phyloP scores from a whole-genome alignment of 2,888 invertebrate species.

The Ichneumoninae sp. region DNA sequence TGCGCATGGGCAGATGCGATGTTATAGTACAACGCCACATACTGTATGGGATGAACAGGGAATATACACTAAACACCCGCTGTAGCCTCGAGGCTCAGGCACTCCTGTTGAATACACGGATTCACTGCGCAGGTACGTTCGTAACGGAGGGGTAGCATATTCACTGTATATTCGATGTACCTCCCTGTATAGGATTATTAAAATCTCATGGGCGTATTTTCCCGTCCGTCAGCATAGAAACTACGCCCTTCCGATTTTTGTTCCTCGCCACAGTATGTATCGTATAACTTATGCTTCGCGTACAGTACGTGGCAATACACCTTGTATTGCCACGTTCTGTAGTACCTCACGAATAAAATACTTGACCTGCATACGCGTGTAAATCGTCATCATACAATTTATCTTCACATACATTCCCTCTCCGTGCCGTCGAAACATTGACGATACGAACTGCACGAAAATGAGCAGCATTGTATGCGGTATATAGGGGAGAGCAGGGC shows the following conservation, averaged over 20 bases:
- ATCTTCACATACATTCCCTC: background rate
- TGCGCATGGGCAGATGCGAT: conserved; percentile 48
- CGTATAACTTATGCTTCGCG: too few species aligned
- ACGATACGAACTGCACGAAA: background rate
- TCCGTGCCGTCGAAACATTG: background rate
- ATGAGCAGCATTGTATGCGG: too few species aligned
- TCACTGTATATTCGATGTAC: conserved; percentile 13
- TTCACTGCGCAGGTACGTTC: conserved; percentile 44
- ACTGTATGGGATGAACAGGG: conserved; percentile 8
- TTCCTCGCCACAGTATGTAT: background rate
- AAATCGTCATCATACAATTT: background rate
- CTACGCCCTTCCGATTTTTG: background rate
- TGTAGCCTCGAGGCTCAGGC: conserved; percentile 28
- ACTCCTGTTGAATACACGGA: conserved; percentile 55
- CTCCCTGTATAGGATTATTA: background rate
- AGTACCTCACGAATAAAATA: background rate
- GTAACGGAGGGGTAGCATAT: conserved; percentile 11
- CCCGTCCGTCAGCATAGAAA: background rate
- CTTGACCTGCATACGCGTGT: background rate
- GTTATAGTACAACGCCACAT: conserved; percentile 2
- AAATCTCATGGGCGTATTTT: conserved; percentile 1
- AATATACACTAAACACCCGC: background rate
- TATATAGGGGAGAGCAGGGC: too few species aligned
- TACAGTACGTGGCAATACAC: too few species aligned
- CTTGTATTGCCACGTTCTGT: background rate